phyloP scores from a whole-genome alignment of 2,113 vertebrate genomes.

The Pica pica region DNA sequence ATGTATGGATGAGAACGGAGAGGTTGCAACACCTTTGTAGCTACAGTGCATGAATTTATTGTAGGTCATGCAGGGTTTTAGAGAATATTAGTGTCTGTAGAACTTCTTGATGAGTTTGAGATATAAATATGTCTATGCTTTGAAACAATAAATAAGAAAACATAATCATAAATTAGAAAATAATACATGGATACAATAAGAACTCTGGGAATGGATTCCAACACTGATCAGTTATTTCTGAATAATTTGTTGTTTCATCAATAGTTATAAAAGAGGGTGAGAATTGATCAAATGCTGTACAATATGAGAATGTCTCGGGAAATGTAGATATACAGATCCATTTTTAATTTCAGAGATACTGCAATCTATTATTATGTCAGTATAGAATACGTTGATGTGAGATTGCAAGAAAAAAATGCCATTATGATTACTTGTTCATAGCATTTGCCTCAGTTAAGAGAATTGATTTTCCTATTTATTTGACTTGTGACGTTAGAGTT shows the following conservation, averaged over 20 bases:
- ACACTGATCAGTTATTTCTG: constrained; percentile 61
- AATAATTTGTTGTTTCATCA: constrained; percentile 66
- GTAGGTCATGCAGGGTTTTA: not conserved
- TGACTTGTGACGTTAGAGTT: constrained; percentile 49
- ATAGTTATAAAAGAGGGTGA: constrained; percentile 61
- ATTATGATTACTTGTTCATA: constrained; percentile 58
- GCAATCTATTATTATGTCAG: constrained; percentile 69
- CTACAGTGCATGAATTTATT: not conserved
- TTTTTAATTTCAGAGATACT: constrained; percentile 71
- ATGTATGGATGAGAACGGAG: not conserved
- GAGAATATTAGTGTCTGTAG: not conserved
- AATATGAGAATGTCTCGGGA: constrained; percentile 53
- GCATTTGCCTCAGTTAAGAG: constrained; percentile 51
- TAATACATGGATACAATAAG: constrained; percentile 9
- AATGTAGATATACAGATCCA: constrained; percentile 62
- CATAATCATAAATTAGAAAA: constrained; percentile 1
- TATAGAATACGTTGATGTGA: constrained; percentile 36
- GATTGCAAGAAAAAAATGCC: constrained; percentile 27
- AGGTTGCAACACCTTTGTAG: not conserved
- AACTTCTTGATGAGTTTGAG: not conserved
- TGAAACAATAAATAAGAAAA: constrained; percentile 16
- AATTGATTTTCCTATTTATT: constrained; percentile 67
- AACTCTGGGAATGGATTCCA: constrained; percentile 24
- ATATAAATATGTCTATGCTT: not conserved
- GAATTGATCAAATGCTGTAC: constrained; percentile 57